Conservation (phyloP, 2,888 invertebrate species). For the Phrixothrix hirtus region DNA sequence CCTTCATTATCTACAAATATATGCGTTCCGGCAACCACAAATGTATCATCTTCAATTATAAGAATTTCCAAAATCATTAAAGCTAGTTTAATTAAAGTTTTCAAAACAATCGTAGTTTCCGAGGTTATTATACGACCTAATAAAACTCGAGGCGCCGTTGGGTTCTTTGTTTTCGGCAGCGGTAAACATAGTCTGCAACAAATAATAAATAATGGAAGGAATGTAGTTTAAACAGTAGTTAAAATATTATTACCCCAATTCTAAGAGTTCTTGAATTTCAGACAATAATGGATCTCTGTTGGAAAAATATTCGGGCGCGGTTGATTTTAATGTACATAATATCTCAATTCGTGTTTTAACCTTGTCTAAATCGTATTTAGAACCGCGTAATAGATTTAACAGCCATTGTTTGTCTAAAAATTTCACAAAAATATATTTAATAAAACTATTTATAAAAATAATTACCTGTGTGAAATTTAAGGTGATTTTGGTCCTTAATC, state of each 20-base stretch:
- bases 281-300: constrained; percentile 1
- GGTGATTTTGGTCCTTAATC: background rate
- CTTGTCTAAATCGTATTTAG: background rate
- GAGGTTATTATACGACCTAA: background rate
- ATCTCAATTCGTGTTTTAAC: background rate
- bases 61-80: constrained; percentile 8
- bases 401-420: constrained; percentile 1
- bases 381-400: background rate
- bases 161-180: background rate
- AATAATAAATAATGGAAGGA: too few species aligned
- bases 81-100: background rate
- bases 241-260: background rate
- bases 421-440: background rate
- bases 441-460: background rate
- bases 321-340: constrained; percentile 1
- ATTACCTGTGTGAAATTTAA: background rate
- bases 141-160: background rate
- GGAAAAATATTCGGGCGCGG: background rate
- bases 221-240: background rate
- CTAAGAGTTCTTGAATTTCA: constrained; percentile 4
- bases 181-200: constrained; percentile 4
- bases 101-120: background rate
- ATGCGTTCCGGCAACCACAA: constrained; percentile 23
- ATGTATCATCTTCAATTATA: constrained; percentile 7
- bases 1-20: constrained; percentile 19